Base-by-base conservation (phyloP, 2,888 invertebrate species). In the Xanthorhoe spadicearia region DNA sequence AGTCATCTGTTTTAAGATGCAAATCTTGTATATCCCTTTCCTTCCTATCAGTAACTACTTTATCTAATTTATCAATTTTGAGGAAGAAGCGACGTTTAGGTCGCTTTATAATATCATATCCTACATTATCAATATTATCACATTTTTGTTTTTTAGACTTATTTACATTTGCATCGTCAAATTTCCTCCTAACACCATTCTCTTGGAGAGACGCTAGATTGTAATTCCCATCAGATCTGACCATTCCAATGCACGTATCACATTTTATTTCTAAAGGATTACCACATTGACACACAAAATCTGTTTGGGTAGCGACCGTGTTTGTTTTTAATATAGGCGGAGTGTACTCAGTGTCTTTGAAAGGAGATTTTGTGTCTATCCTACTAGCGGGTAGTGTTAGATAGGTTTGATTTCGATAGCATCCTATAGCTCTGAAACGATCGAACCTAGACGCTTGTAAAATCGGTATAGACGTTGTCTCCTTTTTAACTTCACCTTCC, bases 381-480 rank as follows among this genome's bases (percentile, higher is more conserved):
- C 91, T 79, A 53, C 83, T 88, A 0, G 93, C 90, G 0, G 92
- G 93, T 38, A 93, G 63, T 0, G 93, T 92, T 69, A 93, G 76
- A 73, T 92, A 92, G 0, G 92, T 92, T 62, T 93, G 93, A 63
- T 92, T 92, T 28, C 92, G 83, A 49, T 92, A 91, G 69, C 93
- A 90, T 4, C 93, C 93, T 19, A 93, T 92, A 0, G 91, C 93
- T 71, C 93, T 71, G 71, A 93, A 86, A 13, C 93, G 82, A 64
- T 93, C 93, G 68, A 93, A 93, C 63, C 92, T 84, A 0, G 93
- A 83, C 38, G 93, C 93, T 78, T 93, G 93, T 46, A 93, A 66
- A 2, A 93, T 93, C 0, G 93, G 93, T 72, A 93, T 93, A 0
- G 93, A 93, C 0, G 93, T 93, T 8, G 87, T 85, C 58, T 90